Evolutionary conservation across 2,797 vertebrate genomes (phyloP), one percentile per base, ranked within the genome.

Genomic region (Enoplosus armatus): DNA sequence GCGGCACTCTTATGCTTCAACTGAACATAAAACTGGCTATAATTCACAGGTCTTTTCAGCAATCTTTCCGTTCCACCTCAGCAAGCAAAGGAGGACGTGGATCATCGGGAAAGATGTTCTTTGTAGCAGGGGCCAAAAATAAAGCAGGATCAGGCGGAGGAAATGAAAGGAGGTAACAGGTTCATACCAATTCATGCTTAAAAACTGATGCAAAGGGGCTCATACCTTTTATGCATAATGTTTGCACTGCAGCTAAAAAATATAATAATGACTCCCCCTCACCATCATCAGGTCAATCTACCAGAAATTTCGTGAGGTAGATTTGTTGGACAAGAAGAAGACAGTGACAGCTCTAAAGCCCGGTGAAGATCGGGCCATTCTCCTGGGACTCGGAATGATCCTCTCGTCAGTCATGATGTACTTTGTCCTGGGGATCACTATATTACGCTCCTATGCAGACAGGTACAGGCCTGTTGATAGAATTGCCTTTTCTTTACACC

Each of bases 321-420:
- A 98, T 84, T 87, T 98, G 82, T 92, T 98, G 94, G 97, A 98
- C 93, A 99, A 98, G 94, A 97, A 96, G 94, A 97, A 98, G 94
- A 97, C 97, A 35, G 97, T 97, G 90, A 98, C 97, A 6, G 97
- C 98, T 24, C 92, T 97, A 54, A 97, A 97, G 93, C 96, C 98
- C 0, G 98, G 98, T 70, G 98, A 99, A 79, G 98, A 99, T 86
- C 94, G 98, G 5, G 98, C 97, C 69, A 97, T 98, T 63, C 93
- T 98, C n/a, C 94, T 99, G 1, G 98, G 98, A 75, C 94, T 99
- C 69, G 91, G 96, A 71, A 99, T 99, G 98, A 97, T 99, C 94
- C 93, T 97, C 80, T 97, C 96, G 51, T 97, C 98, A 16, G 92
- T 97, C 90, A 97, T 98, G 97, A 98, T 99, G 97, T 99, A 97